A percentile compares a stretch with the other conserved stretches of the same genome.
Conservation (phyloP, 2,888 invertebrate species). For the Geotrupes spiniger region DNA sequence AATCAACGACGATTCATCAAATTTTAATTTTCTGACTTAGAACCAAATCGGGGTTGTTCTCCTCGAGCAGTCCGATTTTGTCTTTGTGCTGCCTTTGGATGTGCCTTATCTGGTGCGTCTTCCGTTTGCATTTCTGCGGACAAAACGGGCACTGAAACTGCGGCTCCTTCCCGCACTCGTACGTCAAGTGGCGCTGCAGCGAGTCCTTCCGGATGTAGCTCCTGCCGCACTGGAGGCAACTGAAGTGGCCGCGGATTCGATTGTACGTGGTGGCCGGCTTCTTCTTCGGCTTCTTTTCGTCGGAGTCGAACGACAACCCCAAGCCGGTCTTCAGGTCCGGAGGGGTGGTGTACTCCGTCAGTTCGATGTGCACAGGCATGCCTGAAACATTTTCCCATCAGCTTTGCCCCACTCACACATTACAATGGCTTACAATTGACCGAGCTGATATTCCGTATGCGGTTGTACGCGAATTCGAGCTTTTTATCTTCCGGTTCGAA, state of each 20-base stretch:
- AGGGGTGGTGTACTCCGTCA: conserved; percentile 24
- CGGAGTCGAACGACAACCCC: conserved; percentile 10
- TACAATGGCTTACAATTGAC: not conserved
- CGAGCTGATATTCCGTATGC: conserved; percentile 18
- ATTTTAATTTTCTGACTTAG: conserved; percentile 10
- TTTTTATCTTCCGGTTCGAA: not conserved
- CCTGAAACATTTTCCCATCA: conserved; percentile 24
- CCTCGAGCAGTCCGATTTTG: conserved; percentile 51
- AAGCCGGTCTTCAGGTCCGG: conserved; percentile 33
- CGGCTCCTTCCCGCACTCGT: conserved; percentile 72
- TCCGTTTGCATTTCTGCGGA: conserved; percentile 65
- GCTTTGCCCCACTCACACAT: too few species aligned
- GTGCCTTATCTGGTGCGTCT: conserved; percentile 59
- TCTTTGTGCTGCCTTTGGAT: conserved; percentile 56
- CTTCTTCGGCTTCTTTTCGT: conserved; percentile 26
- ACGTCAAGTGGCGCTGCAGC: conserved; percentile 72
- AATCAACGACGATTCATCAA: too few species aligned
- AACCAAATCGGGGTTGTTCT: conserved; percentile 48
- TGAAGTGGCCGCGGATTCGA: conserved; percentile 49
- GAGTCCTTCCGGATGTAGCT: conserved; percentile 76
- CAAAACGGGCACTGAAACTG: conserved; percentile 70
- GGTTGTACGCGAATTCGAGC: conserved; percentile 14
- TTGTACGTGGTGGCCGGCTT: conserved; percentile 49
- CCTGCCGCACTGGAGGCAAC: conserved; percentile 71
- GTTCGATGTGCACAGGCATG: conserved; percentile 42